Conservation (phyloP, 2,113 vertebrate species). For the Platanista minor region DNA sequence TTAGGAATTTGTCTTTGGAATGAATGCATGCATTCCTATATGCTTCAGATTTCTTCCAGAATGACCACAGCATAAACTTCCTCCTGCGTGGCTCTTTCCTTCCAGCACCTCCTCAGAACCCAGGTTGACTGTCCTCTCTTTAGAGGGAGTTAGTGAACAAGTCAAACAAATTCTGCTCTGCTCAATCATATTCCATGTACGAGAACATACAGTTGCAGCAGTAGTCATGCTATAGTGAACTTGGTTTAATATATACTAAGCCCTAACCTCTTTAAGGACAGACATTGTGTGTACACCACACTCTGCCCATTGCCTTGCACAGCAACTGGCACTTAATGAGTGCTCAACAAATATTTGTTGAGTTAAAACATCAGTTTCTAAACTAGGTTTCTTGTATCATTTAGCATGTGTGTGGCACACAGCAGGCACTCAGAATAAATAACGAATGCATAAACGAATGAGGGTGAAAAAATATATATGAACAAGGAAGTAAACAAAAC, state of each 20-base stretch:
- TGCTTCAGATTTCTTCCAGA: neutral
- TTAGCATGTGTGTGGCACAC: neutral
- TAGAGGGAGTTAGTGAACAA: neutral
- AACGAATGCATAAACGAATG: neutral
- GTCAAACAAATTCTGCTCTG: neutral
- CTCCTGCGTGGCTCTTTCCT: neutral
- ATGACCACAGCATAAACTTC: neutral
- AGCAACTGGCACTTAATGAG: neutral
- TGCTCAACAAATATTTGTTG: neutral
- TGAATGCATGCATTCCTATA: neutral
- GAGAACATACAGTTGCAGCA: neutral
- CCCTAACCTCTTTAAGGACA: neutral
- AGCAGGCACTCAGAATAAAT: neutral
- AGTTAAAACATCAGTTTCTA: neutral
- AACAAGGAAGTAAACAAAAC: neutral
- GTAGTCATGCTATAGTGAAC: neutral
- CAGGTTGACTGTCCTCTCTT: neutral
- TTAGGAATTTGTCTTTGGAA: neutral
- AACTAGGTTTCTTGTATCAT: neutral
- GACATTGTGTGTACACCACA: neutral
- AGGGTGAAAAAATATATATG: neutral
- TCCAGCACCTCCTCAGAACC: neutral
- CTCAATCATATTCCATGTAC: neutral
- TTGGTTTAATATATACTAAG: neutral
- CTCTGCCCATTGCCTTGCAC: neutral